These are phyloP conservation scores for Cynocephalus volans DNA, from an alignment of 2,113 vertebrate genomes.

Conservation along the genomic window DNA sequence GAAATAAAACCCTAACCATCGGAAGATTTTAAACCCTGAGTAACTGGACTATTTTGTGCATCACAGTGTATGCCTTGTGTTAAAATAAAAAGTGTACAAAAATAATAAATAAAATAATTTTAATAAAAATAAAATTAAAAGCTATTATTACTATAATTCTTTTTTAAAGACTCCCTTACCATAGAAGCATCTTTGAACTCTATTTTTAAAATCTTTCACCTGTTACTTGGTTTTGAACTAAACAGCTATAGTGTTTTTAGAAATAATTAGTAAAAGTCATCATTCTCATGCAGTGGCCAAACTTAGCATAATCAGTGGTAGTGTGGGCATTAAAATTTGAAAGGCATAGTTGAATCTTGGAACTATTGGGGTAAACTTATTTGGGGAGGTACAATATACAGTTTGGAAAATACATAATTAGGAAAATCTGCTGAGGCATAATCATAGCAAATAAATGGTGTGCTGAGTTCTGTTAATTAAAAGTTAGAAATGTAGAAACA, in stretches of 20 bases:
- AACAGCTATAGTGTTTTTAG: background rate
- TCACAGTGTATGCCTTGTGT: background rate
- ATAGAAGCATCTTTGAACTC: background rate
- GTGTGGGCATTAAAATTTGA: background rate
- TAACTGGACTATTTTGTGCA: background rate
- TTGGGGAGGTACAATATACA: background rate
- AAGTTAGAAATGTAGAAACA: background rate
- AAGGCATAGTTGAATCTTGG: background rate
- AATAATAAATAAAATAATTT: too few relatives aligned
- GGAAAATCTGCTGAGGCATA: background rate
- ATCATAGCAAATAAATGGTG: background rate
- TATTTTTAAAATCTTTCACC: background rate
- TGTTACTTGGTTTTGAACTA: background rate
- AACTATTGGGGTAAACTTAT: background rate
- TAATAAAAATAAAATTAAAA: too few relatives aligned
- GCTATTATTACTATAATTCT: too few relatives aligned
- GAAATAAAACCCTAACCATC: background rate
- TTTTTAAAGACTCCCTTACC: background rate
- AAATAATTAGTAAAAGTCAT: background rate
- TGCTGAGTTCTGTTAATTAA: background rate
- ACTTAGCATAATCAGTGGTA: background rate
- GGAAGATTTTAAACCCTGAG: background rate
- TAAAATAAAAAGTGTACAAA: background rate
- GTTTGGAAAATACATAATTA: background rate
- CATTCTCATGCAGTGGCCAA: background rate